Percentiles rank a stretch among this genome's conserved stretches.
phyloP scores from a whole-genome alignment of 2,888 invertebrate genomes.

The Harpagoxenus sublaevis region DNA sequence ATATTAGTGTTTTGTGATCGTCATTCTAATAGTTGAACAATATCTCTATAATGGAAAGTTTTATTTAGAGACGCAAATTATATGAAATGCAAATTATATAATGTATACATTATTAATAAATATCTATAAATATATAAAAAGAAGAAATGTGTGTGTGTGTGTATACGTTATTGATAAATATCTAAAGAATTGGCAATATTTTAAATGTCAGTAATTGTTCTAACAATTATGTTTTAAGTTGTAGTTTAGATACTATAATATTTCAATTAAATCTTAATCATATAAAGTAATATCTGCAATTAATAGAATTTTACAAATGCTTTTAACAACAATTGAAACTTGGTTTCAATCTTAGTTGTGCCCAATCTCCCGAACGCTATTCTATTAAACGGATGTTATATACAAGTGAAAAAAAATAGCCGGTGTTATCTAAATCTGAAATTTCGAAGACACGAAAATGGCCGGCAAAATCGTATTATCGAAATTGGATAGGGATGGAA shows the following conservation, averaged over 20 bases:
- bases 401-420: background rate
- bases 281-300: background rate
- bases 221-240: background rate
- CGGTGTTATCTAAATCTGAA: conserved; percentile 23
- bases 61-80: background rate
- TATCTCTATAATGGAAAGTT: background rate
- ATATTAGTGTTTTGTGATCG: background rate
- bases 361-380: background rate
- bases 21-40: background rate
- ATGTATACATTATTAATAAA: too few relatives aligned
- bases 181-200: background rate
- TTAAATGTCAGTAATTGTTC: background rate
- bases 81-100: background rate
- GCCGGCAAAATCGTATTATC: conserved; percentile 18
- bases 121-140: background rate
- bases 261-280: background rate
- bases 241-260: background rate
- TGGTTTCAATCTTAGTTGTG: background rate
- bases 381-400: conserved; percentile 4
- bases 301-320: background rate
- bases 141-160: background rate
- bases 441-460: conserved; percentile 6
- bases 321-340: background rate
- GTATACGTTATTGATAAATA: background rate
- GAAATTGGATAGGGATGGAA: conserved; percentile 49